Conservation (phyloP, 2,888 invertebrate species). For the Torymus texanus region DNA sequence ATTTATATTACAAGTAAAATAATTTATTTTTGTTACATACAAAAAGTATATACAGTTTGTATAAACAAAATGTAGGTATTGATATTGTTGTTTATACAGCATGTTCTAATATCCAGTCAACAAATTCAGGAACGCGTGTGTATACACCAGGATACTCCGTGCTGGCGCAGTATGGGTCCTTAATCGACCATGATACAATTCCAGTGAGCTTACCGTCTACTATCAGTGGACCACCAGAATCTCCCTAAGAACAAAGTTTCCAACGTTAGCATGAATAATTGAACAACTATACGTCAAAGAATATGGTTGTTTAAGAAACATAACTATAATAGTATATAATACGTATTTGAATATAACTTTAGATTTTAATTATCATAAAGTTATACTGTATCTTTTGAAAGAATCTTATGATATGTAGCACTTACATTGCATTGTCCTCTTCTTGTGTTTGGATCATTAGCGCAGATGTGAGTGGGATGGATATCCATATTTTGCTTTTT, state of each 20-base stretch:
- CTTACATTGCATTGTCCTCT: constrained; percentile 52
- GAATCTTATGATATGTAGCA: neutral
- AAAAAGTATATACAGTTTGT: too few relatives aligned
- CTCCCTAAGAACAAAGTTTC: constrained; percentile 41
- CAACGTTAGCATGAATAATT: neutral
- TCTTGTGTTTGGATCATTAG: constrained; percentile 41
- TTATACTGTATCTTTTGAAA: too few relatives aligned
- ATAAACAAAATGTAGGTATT: too few relatives aligned
- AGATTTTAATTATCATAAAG: too few relatives aligned
- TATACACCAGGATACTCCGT: constrained; percentile 46
- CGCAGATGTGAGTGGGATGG: constrained; percentile 42
- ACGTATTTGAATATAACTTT: too few relatives aligned
- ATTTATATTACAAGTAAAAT: too few relatives aligned
- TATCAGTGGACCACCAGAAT: constrained; percentile 53
- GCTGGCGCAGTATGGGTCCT: constrained; percentile 48
- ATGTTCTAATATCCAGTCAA: constrained; percentile 47
- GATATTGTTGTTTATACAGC: too few relatives aligned
- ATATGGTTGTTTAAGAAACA: neutral
- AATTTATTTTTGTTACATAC: too few relatives aligned
- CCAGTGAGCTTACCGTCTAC: constrained; percentile 41
- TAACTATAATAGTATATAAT: neutral
- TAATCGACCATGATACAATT: constrained; percentile 50
- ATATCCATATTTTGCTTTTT: neutral
- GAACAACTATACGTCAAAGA: neutral
- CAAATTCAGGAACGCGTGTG: constrained; percentile 48